Evolutionary conservation across 2,797 vertebrate species (phyloP), one percentile per base, ranked within the genome.

Genomic region (Syndactyla subalaris): DNA sequence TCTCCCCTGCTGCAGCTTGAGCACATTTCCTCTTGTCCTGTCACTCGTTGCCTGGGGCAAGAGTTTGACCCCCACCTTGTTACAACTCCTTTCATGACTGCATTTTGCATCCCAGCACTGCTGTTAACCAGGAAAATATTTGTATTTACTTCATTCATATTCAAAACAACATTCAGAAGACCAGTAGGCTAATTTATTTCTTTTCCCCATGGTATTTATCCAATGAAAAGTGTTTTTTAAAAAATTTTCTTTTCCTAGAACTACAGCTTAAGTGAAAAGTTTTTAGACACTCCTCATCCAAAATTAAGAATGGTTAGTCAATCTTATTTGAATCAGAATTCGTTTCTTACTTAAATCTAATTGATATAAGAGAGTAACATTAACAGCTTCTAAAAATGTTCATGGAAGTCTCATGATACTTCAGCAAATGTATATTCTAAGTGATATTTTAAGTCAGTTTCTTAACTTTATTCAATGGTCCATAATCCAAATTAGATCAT

Each of bases 11-110:
- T 4, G 14, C 18, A 72, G 15, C 26, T 17, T 45, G 23, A 30
- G 29, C 17, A 3, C 2, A 1, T 51, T 71, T 65, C 3, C 6
- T 52, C 3, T 45, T 65, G 18, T 39, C 7, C 17, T 71, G 21
- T 46, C 12, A 3, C 2, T 41, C 23, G 26, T 36, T 77, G 3
- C 7, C 14, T 46, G 18, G 14, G 24, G 26, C 30, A 41, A 52
- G 57, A 58, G 14, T 39, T 10, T 0, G 0, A 52, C 2, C 6
- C 3, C 4, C 8, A 39, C 14, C 10, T 59, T 34, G 29, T 23
- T 77, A 15, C 14, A 34, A 27, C 17, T 84, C 24, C 4, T 65
- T 65, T 59, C 26, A 46, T 38, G 22, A 43, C 14, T 30, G 4
- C 39, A 38, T 52, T 67, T 85, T 76, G 4, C 11, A 48, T 13